These are phyloP conservation scores for Isichthys henryi DNA, from an alignment of 2,113 vertebrate species.

Conservation along the genomic window DNA sequence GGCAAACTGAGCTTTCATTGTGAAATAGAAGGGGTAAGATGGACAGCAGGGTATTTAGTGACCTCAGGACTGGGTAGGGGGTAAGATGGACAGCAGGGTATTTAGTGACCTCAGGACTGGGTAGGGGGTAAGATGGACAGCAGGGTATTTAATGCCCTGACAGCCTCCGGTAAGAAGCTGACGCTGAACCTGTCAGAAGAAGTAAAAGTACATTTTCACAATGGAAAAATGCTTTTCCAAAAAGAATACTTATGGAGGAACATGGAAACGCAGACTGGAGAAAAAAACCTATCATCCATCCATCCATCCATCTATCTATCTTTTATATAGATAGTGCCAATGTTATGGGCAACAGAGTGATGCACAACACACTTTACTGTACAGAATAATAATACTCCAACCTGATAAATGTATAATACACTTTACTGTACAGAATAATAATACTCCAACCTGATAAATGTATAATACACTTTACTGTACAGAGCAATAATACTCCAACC, in stretches of 20 bases:
- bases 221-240: neutral
- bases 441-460: neutral
- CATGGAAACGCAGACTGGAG: neutral
- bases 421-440: neutral
- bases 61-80: too few relatives aligned
- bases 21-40: neutral
- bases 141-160: neutral
- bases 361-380: neutral
- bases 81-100: too few relatives aligned
- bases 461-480: neutral
- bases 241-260: neutral
- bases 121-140: neutral
- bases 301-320: too few relatives aligned
- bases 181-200: neutral
- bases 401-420: neutral
- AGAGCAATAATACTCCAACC: neutral
- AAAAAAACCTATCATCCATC: neutral
- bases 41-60: too few relatives aligned
- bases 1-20: neutral
- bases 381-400: neutral
- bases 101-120: neutral
- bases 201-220: neutral
- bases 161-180: neutral
- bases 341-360: neutral
- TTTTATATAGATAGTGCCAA: neutral